These are phyloP conservation scores for Ostrea edulis DNA, from an alignment of 1,140 invertebrate species.

Conservation along the genomic window DNA sequence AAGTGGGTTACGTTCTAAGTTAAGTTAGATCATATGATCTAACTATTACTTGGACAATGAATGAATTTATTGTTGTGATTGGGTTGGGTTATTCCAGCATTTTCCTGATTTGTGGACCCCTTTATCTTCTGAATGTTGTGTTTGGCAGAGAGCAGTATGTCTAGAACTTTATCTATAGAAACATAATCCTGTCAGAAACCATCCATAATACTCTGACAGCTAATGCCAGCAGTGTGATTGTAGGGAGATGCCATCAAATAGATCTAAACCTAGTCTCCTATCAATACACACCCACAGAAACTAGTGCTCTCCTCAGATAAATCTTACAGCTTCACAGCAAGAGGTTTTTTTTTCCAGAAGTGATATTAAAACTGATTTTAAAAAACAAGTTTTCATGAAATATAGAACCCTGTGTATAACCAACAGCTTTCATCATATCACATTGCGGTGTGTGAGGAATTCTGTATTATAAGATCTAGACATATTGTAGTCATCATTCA, in stretches of 20 bases:
- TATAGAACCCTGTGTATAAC: too few species aligned
- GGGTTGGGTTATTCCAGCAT: background rate
- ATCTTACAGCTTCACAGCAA: background rate
- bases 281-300: conserved; percentile 14
- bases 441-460: background rate
- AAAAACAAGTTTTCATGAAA: too few species aligned
- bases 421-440: background rate
- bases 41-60: too few species aligned
- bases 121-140: background rate
- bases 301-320: background rate
- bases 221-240: background rate
- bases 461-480: background rate
- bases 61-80: background rate
- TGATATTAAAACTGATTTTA: too few species aligned
- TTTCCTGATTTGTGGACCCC: background rate
- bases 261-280: background rate
- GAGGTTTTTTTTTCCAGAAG: too few species aligned
- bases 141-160: conserved; percentile 15
- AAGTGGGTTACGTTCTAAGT: too few species aligned
- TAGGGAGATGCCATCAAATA: conserved; percentile 17
- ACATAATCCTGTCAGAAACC: background rate
- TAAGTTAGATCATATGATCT: too few species aligned
- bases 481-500: background rate
- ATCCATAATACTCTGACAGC: background rate
- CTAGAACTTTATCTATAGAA: conserved; percentile 10